These are phyloP conservation scores for Netelia melanura DNA, from an alignment of 2,888 invertebrate genomes.

Conservation along the genomic window DNA sequence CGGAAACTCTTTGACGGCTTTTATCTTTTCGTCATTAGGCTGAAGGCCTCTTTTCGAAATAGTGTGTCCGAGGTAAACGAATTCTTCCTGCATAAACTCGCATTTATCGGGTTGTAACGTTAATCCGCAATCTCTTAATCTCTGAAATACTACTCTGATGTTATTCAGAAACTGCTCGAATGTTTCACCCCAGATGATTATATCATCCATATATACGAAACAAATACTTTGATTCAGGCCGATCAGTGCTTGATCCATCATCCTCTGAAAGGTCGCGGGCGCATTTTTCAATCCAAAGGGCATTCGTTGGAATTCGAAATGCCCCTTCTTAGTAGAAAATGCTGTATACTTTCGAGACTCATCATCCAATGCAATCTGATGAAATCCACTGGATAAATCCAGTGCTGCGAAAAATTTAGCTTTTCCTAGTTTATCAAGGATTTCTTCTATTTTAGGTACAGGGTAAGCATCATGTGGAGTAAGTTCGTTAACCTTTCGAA, in stretches of 20 bases:
- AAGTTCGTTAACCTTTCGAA: constrained; percentile 41
- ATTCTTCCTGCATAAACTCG: constrained; percentile 17
- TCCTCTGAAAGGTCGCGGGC: constrained; percentile 14
- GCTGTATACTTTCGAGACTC: constrained; percentile 48
- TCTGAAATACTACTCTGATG: neutral
- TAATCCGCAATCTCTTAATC: neutral
- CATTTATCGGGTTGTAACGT: constrained; percentile 17
- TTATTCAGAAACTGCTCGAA: constrained; percentile 15
- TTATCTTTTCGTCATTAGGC: constrained; percentile 11
- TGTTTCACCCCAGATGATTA: constrained; percentile 8
- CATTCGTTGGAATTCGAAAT: constrained; percentile 51
- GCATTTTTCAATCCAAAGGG: constrained; percentile 24
- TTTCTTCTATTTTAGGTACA: constrained; percentile 60
- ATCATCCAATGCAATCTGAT: constrained; percentile 68
- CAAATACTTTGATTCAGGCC: constrained; percentile 2
- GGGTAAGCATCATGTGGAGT: constrained; percentile 48
- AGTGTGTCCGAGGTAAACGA: constrained; percentile 9
- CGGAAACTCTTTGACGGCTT: constrained; percentile 5
- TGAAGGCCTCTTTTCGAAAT: constrained; percentile 9
- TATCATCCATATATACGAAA: constrained; percentile 23
- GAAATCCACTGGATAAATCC: constrained; percentile 71
- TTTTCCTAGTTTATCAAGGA: constrained; percentile 69
- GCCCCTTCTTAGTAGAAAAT: constrained; percentile 44
- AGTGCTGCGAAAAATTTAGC: constrained; percentile 70
- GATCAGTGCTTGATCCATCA: constrained; percentile 8